These are phyloP conservation scores for Ornithoptera priamus DNA, from an alignment of 2,888 invertebrate genomes.

Conservation along the genomic window DNA sequence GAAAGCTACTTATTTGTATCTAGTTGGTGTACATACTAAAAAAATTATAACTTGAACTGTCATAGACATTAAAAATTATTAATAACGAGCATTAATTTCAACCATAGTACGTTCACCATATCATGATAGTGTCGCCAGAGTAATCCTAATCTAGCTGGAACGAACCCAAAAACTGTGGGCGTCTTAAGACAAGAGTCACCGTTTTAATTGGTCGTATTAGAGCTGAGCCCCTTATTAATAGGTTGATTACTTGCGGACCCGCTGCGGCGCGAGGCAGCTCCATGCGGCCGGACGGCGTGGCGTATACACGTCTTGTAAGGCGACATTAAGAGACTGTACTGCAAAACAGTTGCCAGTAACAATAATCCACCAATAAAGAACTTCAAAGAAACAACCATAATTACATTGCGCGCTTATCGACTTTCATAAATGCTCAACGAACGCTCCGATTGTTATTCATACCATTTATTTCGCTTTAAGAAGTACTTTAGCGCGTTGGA, in stretches of 20 bases:
- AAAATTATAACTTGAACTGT: too few relatives aligned
- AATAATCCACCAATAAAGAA: conserved; percentile 30
- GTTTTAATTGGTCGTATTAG: conserved; percentile 78
- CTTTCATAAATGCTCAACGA: conserved; percentile 36
- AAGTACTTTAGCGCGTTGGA: conserved; percentile 68
- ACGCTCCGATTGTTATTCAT: conserved; percentile 47
- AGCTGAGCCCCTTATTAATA: conserved; percentile 76
- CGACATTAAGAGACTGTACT: conserved; percentile 48
- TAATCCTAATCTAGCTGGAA: conserved; percentile 70
- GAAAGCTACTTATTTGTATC: too few relatives aligned
- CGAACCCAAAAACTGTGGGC: conserved; percentile 76
- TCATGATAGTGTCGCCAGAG: conserved; percentile 53
- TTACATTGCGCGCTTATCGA: conserved; percentile 19
- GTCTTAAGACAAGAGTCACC: conserved; percentile 73
- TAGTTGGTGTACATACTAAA: too few relatives aligned
- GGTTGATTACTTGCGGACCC: conserved; percentile 76
- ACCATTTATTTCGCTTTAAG: conserved; percentile 53
- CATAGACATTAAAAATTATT: neutral
- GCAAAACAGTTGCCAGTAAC: conserved; percentile 27
- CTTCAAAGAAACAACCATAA: conserved; percentile 28
- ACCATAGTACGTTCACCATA: conserved; percentile 24
- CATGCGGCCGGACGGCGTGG: conserved; percentile 38
- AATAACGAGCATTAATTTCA: neutral
- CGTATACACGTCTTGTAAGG: conserved; percentile 47
- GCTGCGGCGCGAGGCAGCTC: conserved; percentile 36